A percentile compares a stretch with the other conserved stretches of the same genome.
Evolutionary conservation across 2,797 vertebrate species (phyloP).

Genomic region (Melanotaenia pygmaea): DNA sequence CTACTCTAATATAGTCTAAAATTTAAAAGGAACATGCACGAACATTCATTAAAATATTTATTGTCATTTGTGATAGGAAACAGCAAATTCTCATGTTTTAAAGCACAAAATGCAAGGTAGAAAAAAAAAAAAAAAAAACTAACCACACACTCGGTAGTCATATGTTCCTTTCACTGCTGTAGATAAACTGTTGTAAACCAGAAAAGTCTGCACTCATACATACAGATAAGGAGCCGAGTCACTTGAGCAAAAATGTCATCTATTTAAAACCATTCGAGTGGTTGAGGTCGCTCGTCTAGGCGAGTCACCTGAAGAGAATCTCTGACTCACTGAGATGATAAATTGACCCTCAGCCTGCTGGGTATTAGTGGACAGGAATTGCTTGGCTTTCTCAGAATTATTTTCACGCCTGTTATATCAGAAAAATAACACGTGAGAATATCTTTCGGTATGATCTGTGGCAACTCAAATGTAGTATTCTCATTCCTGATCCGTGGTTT

Average conservation of each 20-base stretch:
- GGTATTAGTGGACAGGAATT: slow-evolving; percentile 45
- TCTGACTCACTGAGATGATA: slow-evolving; percentile 59
- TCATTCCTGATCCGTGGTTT: slow-evolving; percentile 17
- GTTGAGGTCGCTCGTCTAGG: slow-evolving; percentile 23
- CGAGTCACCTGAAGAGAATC: slow-evolving; percentile 43
- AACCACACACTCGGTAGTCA: not conserved
- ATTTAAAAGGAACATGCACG: not conserved
- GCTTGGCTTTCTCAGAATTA: slow-evolving; percentile 23
- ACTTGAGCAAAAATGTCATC: slow-evolving; percentile 60
- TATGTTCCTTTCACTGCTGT: not conserved
- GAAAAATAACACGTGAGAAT: slow-evolving; percentile 27
- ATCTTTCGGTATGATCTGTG: not conserved
- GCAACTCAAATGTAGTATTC: not conserved
- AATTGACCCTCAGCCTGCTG: slow-evolving; percentile 64
- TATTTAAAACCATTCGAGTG: slow-evolving; percentile 57
- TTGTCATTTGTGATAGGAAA: not conserved
- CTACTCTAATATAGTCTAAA: not conserved
- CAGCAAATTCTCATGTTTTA: not conserved
- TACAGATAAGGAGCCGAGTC: slow-evolving; percentile 49
- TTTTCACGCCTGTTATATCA: slow-evolving; percentile 41
- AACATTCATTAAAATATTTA: not conserved
- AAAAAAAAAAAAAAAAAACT: not conserved
- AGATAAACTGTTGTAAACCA: slow-evolving; percentile 22
- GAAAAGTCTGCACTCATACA: slow-evolving; percentile 31
- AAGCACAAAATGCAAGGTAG: not conserved